Evolutionary conservation across 2,888 invertebrate genomes (phyloP).

Genomic region (Nasonia oneida): DNA sequence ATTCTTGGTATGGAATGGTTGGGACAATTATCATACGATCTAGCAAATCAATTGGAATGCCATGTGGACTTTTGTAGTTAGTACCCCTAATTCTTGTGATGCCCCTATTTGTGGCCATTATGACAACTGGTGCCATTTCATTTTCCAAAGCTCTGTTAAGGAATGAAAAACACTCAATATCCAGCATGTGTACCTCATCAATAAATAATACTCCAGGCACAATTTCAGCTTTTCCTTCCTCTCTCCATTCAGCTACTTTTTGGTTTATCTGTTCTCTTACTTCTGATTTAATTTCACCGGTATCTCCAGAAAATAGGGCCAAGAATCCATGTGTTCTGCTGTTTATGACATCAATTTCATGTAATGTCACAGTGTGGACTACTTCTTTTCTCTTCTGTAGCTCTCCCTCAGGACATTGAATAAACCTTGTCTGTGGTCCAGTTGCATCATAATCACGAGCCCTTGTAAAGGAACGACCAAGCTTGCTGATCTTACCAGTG

Average conservation of each 20-base stretch:
- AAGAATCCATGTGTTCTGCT: conserved; percentile 98
- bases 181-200: conserved; percentile 99
- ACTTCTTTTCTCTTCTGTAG: conserved; percentile 98
- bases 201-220: conserved; percentile 98
- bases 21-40: conserved; percentile 97
- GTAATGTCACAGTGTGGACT: conserved; percentile 98
- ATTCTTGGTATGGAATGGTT: conserved; percentile 92
- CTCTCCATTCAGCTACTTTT: conserved; percentile 98
- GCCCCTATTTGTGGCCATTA: conserved; percentile 98
- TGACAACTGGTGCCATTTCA: conserved; percentile 98
- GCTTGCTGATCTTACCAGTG: conserved; percentile 93
- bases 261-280: conserved; percentile 98
- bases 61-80: conserved; percentile 96
- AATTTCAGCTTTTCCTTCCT: conserved; percentile 99
- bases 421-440: conserved; percentile 91
- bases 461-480: conserved; percentile 97
- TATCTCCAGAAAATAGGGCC: conserved; percentile 98
- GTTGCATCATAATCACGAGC: conserved; percentile 99
- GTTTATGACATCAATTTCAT: conserved; percentile 99
- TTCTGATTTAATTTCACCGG: conserved; percentile 98
- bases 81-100: conserved; percentile 98
- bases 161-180: conserved; percentile 99
- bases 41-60: conserved; percentile 97
- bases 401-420: conserved; percentile 99
- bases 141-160: conserved; percentile 97